phyloP scores from a whole-genome alignment of 2,888 invertebrate genomes.

The Acleris emargana region DNA sequence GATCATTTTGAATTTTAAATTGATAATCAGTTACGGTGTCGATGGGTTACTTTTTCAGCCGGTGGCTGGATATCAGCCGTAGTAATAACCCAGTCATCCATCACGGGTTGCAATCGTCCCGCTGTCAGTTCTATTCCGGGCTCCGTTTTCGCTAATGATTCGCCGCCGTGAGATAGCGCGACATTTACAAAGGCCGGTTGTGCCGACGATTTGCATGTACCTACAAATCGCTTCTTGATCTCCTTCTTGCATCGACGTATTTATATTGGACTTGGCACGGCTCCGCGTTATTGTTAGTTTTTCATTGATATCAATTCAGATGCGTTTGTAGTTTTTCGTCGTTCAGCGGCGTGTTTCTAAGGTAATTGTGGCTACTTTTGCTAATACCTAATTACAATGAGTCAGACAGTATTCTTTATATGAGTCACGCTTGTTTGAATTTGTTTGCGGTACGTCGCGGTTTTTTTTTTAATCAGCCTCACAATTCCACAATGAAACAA shows the following conservation, averaged over 20 bases:
- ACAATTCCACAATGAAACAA: slow-evolving; percentile 44
- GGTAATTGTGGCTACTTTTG: not conserved
- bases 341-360: not conserved
- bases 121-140: slow-evolving; percentile 81
- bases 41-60: slow-evolving; percentile 39
- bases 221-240: slow-evolving; percentile 56
- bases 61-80: slow-evolving; percentile 63
- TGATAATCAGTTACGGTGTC: slow-evolving; percentile 34
- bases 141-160: slow-evolving; percentile 81
- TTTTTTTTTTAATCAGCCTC: slow-evolving; percentile 8
- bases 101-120: slow-evolving; percentile 79
- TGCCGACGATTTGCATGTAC: slow-evolving; percentile 58
- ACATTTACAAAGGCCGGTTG: slow-evolving; percentile 70
- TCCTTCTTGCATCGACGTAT: slow-evolving; percentile 37
- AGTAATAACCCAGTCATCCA: slow-evolving; percentile 78
- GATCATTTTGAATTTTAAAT: slow-evolving; percentile 20
- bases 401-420: not conserved
- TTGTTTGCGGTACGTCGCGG: not conserved
- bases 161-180: slow-evolving; percentile 62
- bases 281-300: slow-evolving; percentile 30
- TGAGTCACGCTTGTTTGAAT: not conserved
- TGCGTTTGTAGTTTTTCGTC: slow-evolving; percentile 6
- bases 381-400: not conserved
- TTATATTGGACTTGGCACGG: slow-evolving; percentile 31
- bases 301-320: slow-evolving; percentile 32